A percentile compares a stretch with the other conserved stretches of the same genome.
These are phyloP conservation scores for Peromyscus eremicus DNA, from an alignment of 2,797 vertebrate genomes.

Conservation along the genomic window DNA sequence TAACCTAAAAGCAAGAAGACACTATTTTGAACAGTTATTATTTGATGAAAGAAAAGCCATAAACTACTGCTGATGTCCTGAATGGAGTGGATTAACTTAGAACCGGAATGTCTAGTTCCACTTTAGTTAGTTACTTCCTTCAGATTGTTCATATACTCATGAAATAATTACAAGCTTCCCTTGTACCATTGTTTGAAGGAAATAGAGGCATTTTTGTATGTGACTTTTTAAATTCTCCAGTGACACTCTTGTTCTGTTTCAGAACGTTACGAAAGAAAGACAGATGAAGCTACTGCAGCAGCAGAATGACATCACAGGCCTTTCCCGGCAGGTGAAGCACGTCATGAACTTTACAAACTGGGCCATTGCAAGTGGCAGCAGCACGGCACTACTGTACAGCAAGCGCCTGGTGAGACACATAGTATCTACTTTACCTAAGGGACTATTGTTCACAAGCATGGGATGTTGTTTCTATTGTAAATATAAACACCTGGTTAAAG, in stretches of 20 bases:
- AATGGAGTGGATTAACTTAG: slow-evolving; percentile 45
- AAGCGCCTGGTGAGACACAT: slow-evolving; percentile 94
- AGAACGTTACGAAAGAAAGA: slow-evolving; percentile 98
- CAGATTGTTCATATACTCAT: slow-evolving; percentile 34
- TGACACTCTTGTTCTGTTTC: slow-evolving; percentile 72
- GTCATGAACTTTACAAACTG: slow-evolving; percentile 98
- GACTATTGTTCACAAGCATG: not conserved
- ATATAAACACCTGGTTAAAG: not conserved
- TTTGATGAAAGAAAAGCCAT: slow-evolving; percentile 6
- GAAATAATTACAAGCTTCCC: slow-evolving; percentile 41
- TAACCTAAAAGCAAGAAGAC: not conserved
- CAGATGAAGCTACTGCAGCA: slow-evolving; percentile 95
- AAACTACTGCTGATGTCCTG: slow-evolving; percentile 25
- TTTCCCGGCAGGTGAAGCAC: slow-evolving; percentile 97
- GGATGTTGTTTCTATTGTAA: not conserved
- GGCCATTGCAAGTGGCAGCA: slow-evolving; percentile 98
- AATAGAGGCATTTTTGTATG: not conserved
- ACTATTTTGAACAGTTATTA: slow-evolving; percentile 43
- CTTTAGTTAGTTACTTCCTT: slow-evolving; percentile 54
- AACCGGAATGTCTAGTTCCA: not conserved
- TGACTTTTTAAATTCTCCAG: slow-evolving; percentile 40
- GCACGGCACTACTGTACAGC: slow-evolving; percentile 98
- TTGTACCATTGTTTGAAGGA: not conserved
- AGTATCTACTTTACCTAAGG: not conserved
- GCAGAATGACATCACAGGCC: slow-evolving; percentile 95